phyloP scores from a whole-genome alignment of 2,888 invertebrate species.

The Tinea semifulvella region DNA sequence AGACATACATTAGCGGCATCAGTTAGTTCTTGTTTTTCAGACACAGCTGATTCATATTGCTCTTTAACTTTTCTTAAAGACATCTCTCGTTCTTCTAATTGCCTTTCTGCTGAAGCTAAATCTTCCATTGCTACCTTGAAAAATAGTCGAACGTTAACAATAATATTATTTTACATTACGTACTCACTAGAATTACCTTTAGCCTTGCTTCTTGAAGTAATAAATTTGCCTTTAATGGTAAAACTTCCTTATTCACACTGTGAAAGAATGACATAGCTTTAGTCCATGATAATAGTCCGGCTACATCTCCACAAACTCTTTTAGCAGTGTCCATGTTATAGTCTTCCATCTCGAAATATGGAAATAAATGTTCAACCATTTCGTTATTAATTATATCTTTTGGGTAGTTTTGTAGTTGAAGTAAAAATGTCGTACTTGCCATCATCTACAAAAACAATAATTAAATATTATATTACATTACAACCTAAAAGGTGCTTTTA shows the following conservation, averaged over 20 bases:
- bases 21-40: conserved; percentile 89
- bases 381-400: conserved; percentile 97
- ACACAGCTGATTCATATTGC: conserved; percentile 92
- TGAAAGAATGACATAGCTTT: conserved; percentile 96
- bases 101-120: conserved; percentile 84
- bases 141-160: conserved; percentile 5
- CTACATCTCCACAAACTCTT: conserved; percentile 95
- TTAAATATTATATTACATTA: conserved; percentile 3
- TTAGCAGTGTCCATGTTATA: conserved; percentile 97
- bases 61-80: conserved; percentile 90
- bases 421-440: conserved; percentile 92
- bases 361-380: conserved; percentile 91
- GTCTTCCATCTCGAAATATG: conserved; percentile 95
- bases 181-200: conserved; percentile 69
- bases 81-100: conserved; percentile 89
- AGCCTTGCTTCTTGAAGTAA: conserved; percentile 89
- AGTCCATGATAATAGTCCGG: conserved; percentile 95
- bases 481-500: conserved; percentile 1
- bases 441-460: conserved; percentile 74
- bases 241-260: conserved; percentile 94
- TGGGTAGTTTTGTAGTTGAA: conserved; percentile 93
- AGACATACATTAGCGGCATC: conserved; percentile 94
- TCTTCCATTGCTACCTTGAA: conserved; percentile 86
- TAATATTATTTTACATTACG: not conserved
- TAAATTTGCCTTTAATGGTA: conserved; percentile 92